Base-by-base conservation (phyloP, 2,797 vertebrate species). In the Sebastiscus albofasciatus region DNA sequence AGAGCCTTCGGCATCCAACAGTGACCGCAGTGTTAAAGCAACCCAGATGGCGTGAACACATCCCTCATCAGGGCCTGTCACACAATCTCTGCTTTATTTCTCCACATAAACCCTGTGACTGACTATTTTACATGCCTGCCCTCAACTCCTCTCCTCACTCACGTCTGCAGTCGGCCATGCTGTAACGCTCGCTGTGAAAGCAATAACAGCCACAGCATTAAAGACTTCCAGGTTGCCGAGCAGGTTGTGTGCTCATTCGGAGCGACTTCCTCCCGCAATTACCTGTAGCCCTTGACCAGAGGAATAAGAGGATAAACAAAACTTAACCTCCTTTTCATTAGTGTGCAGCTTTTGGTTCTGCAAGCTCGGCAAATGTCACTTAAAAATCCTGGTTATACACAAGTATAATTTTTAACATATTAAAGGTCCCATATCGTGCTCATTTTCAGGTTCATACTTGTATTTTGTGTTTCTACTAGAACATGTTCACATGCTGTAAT, bases 21-120 rank as follows among this genome's bases (percentile, higher is more conserved):
- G 91, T 90, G 93, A 93, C 93, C 92, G 81, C 91, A 91, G 83
- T 94, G 91, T 92, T 94, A 94, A 93, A 93, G 92, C 86, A 92
- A 88, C 87, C 92, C 95, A 96, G 93, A 95, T 94, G 93, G 93
- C 81, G 61, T 87, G 91, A 88, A 92, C 89, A 90, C 91, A 92
- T 95, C 94, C 84, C 91, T 94, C 94, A 94, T 94, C 90, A 83
- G 84, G 87, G 88, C 85, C 91, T 91, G 91, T 94, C 91, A 92
- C 89, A 89, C 90, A 90, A 83, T 79, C 89, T 89, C 90, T 92
- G 92, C 87, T 91, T 93, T 90, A 92, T 92, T 91, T 93, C 92
- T 84, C 77, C 80, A 77, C 85, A 87, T 85, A 92, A 87, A 91
- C 85, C 83, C 87, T 36, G 75, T 81, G 89, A 90, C 86, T 72